Percentiles rank a stretch among this genome's conserved stretches.
Evolutionary conservation across 1,140 invertebrate genomes (phyloP).

Genomic region (Lethrus apterus): DNA sequence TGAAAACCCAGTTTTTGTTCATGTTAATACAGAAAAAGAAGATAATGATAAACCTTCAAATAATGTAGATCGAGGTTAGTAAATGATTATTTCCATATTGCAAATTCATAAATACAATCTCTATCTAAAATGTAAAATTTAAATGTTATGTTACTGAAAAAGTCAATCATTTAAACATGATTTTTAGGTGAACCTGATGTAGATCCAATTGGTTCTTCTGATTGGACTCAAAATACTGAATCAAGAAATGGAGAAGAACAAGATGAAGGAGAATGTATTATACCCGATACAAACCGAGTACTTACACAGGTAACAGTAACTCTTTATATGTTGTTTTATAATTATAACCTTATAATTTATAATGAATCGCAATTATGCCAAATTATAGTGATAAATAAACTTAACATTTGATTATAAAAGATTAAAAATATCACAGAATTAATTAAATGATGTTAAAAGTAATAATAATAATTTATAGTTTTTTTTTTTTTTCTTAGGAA

Average conservation of each 20-base stretch:
- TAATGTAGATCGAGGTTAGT: not conserved
- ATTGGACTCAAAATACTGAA: conserved; percentile 16
- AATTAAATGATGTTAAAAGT: no score
- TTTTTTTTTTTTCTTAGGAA: no score
- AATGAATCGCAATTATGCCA: no score
- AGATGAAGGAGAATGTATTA: conserved; percentile 49
- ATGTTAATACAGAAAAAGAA: conserved; percentile 24
- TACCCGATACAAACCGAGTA: conserved; percentile 53
- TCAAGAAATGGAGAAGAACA: conserved; percentile 15
- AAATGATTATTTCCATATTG: no score
- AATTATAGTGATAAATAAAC: no score
- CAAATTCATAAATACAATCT: not conserved
- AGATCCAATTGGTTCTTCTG: conserved; percentile 6
- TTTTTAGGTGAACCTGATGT: conserved; percentile 27
- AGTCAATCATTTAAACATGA: conserved; percentile 21
- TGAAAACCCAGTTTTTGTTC: conserved; percentile 25
- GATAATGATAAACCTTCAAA: conserved; percentile 24
- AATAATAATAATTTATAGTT: no score
- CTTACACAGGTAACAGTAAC: conserved; percentile 48
- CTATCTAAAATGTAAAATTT: not conserved
- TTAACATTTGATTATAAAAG: no score
- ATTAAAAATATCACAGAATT: no score
- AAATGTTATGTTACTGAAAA: not conserved
- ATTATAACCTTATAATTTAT: no score
- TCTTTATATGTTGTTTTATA: no score